These are phyloP conservation scores for Lepidostoma basale DNA, from an alignment of 1,140 invertebrate species.

Conservation along the genomic window DNA sequence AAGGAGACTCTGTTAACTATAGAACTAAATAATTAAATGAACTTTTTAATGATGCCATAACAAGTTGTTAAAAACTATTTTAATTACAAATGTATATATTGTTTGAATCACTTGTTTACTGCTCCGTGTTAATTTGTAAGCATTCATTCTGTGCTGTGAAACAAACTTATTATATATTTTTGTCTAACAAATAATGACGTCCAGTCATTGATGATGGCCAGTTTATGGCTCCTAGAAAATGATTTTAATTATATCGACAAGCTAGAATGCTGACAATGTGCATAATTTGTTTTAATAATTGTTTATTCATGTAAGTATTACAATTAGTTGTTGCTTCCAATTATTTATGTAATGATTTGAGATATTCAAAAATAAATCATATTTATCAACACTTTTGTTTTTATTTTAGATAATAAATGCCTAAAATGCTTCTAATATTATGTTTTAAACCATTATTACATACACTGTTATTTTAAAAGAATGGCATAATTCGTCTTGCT, in stretches of 20 bases:
- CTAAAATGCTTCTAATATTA: too few species aligned
- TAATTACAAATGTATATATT: constrained; percentile 21
- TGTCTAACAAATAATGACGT: constrained; percentile 10
- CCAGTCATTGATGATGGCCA: constrained; percentile 11
- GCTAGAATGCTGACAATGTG: constrained; percentile 4
- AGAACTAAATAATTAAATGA: too few species aligned
- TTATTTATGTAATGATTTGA: constrained; percentile 18
- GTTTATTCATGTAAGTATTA: constrained; percentile 5
- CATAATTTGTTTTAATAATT: background rate
- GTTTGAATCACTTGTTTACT: constrained; percentile 7
- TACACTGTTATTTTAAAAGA: too few species aligned
- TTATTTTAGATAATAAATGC: too few species aligned
- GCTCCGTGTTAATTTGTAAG: constrained; percentile 23
- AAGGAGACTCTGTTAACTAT: too few species aligned
- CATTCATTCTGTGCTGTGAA: constrained; percentile 32
- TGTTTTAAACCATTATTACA: too few species aligned
- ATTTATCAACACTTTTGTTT: constrained; percentile 14
- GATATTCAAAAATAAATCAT: constrained; percentile 2
- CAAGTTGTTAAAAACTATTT: constrained; percentile 5
- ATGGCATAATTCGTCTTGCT: too few species aligned
- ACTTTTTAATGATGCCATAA: constrained; percentile 38
- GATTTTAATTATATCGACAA: constrained; percentile 8
- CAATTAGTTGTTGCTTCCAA: constrained; percentile 11
- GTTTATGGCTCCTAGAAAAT: constrained; percentile 19
- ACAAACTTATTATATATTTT: constrained; percentile 5